Evolutionary conservation across 2,797 vertebrate species (phyloP), one percentile per base, ranked within the genome.

Genomic region (Pipistrellus kuhlii): DNA sequence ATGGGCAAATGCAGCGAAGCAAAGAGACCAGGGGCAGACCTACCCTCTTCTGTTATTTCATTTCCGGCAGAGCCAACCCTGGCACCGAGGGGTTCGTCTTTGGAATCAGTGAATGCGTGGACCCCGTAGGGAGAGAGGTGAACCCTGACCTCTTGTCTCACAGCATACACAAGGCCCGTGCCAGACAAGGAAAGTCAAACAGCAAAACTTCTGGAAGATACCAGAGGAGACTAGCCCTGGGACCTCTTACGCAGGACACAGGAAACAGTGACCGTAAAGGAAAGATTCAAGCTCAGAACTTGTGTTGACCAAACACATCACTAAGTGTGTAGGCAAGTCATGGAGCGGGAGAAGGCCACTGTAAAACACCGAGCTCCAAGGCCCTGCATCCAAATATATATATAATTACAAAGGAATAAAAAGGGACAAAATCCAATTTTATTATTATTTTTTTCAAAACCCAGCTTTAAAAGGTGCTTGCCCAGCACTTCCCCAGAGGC

Each of bases 21-120:
- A 2, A 48, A 2, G 80, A 15, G 75, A 15, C 81, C 59, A 14
- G 71, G 8, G 15, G 20, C 57, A 59, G 62, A 25, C 5, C 38
- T 27, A 17, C 48, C 2, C 8, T 2, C 8, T 3, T 1, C 18
- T 3, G 17, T 13, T 23, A 18, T n/a, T 25, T 11, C 7, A 51
- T 9, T 32, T 18, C 68, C 14, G 6, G 21, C 38, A 14, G 35
- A 38, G 6, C 8, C 7, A 2, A 12, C 18, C 0, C 27, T 0
- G 8, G 18, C 8, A 4, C 8, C 2, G 32, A 2, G 10, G 32
- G 35, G 44, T 0, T 5, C 1, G 1, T 12, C 6, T 32, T 48
- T 23, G 59, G 27, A 32, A 17, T 68, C 69, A 8, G 0, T 17
- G 7, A 30, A 10, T 2, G 32, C 2, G 13, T 3, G 20, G 64